Percentiles rank a stretch among this genome's conserved stretches.
phyloP scores from a whole-genome alignment of 1,140 invertebrate genomes.

The Halotydeus destructor region DNA sequence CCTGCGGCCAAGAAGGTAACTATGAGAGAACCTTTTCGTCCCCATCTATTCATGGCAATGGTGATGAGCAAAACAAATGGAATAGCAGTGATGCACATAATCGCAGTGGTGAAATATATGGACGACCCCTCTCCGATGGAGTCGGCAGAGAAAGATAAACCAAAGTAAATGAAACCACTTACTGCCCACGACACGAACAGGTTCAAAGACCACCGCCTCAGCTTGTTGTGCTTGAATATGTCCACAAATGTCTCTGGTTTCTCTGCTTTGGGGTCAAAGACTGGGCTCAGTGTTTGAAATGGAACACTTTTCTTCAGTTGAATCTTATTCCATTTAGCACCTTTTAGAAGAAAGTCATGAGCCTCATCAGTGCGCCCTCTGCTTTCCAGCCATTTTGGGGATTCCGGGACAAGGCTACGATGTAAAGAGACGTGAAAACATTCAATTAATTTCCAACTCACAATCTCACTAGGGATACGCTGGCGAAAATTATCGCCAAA shows the following conservation, averaged over 20 bases:
- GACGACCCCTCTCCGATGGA: slow-evolving; percentile 17
- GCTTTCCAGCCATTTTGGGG: slow-evolving; percentile 16
- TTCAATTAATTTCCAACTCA: neutral
- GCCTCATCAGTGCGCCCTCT: slow-evolving; percentile 11
- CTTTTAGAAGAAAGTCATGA: slow-evolving; percentile 10
- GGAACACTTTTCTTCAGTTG: neutral
- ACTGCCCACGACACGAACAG: slow-evolving; percentile 19
- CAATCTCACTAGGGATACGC: slow-evolving; percentile 22
- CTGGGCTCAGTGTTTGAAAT: neutral
- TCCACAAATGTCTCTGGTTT: slow-evolving; percentile 1
- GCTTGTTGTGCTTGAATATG: slow-evolving; percentile 13
- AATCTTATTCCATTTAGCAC: slow-evolving; percentile 14
- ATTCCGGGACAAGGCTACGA: slow-evolving; percentile 17
- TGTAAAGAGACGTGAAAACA: slow-evolving; percentile 1
- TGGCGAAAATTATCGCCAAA: slow-evolving; percentile 16
- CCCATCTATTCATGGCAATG: slow-evolving; percentile 37
- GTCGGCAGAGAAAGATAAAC: slow-evolving; percentile 19
- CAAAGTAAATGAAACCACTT: slow-evolving; percentile 22
- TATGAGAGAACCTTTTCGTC: slow-evolving; percentile 31
- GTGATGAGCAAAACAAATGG: slow-evolving; percentile 28
- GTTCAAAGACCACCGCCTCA: slow-evolving; percentile 16
- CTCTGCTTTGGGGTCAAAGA: neutral
- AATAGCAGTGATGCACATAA: slow-evolving; percentile 44
- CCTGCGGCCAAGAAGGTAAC: slow-evolving; percentile 33
- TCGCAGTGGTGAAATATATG: slow-evolving; percentile 42